Evolutionary conservation across 2,888 invertebrate species (phyloP).

Genomic region (Conomelus anceps): DNA sequence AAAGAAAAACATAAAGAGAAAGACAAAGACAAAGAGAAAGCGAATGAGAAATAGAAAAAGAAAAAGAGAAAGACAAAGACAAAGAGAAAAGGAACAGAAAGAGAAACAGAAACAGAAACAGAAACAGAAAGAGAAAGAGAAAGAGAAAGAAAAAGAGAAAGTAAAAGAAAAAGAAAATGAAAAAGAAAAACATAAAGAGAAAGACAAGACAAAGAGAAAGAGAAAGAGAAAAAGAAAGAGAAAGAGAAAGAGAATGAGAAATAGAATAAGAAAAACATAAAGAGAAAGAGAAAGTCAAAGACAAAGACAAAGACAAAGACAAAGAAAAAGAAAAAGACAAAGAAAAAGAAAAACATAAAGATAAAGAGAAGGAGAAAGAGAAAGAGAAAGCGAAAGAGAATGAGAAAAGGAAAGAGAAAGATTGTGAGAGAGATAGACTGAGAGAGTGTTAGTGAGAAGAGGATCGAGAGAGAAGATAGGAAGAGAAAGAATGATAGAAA

Average conservation of each 20-base stretch:
- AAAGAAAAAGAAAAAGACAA: neutral
- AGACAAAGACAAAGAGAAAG: no score
- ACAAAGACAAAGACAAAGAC: neutral
- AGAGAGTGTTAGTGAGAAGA: neutral
- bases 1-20: neutral
- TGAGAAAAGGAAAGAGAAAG: neutral
- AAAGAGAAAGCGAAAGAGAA: slow-evolving; percentile 10
- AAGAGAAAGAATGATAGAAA: neutral
- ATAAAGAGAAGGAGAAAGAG: neutral
- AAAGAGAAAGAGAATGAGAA: no score
- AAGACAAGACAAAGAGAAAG: neutral
- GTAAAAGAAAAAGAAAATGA: neutral
- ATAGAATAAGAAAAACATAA: neutral
- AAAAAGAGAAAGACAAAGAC: no score
- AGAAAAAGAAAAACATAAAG: no score
- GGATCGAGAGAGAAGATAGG: neutral
- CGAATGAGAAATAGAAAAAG: no score
- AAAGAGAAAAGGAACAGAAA: no score
- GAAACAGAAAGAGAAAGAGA: no score
- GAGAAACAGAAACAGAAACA: no score
- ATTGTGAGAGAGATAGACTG: neutral
- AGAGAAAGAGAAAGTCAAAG: neutral
- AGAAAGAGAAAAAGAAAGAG: slow-evolving; percentile 3
- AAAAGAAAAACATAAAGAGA: no score
- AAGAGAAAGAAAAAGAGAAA: no score